phyloP scores from a whole-genome alignment of 2,797 vertebrate species.

The Acanthis flammea region DNA sequence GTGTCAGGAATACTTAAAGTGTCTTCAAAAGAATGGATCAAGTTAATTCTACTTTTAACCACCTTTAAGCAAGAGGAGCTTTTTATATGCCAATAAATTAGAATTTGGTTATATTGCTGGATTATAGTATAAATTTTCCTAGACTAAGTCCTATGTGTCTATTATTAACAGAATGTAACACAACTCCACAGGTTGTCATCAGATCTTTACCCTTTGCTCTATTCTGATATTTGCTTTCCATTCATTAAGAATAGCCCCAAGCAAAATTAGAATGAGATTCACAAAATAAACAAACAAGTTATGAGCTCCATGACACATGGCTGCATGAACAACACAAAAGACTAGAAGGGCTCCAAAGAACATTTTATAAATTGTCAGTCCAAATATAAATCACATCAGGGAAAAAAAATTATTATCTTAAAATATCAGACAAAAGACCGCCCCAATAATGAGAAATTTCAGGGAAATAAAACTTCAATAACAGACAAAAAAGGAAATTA shows the following conservation, averaged over 20 bases:
- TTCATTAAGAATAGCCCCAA: constrained; percentile 63
- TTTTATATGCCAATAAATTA: neutral
- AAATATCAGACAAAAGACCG: neutral
- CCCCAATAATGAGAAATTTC: neutral
- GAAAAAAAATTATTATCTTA: neutral
- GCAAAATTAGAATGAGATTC: constrained; percentile 61
- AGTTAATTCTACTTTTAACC: neutral
- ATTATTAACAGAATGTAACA: constrained; percentile 51
- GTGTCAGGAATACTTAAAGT: neutral
- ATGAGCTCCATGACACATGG: neutral
- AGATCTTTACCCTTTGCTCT: constrained; percentile 65
- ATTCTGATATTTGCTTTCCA: constrained; percentile 65
- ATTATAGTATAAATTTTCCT: constrained; percentile 11
- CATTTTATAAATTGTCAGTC: neutral
- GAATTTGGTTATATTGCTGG: neutral
- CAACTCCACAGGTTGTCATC: constrained; percentile 54
- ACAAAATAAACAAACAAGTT: constrained; percentile 60
- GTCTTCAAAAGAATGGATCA: neutral
- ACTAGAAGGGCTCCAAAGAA: neutral
- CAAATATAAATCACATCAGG: neutral
- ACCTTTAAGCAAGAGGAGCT: neutral
- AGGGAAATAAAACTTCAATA: neutral
- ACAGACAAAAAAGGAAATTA: neutral
- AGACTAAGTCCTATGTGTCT: neutral
- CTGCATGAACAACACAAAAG: neutral